phyloP scores from a whole-genome alignment of 2,113 vertebrate species.

The Xyliphius kryptos region DNA sequence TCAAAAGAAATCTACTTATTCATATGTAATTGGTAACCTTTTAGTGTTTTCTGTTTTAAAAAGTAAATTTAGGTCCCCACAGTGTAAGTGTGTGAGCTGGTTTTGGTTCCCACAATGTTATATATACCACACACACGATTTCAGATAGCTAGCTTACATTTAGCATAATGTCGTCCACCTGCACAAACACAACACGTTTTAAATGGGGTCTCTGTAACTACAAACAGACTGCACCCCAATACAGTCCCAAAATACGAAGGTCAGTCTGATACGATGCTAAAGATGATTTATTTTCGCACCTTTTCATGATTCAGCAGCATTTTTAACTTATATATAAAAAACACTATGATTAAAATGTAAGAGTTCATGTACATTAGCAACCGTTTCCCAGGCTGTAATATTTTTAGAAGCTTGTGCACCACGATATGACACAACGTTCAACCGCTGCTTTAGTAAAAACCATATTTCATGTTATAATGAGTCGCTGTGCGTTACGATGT shows the following conservation, averaged over 20 bases:
- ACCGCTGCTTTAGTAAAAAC: too few relatives aligned
- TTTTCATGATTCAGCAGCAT: constrained; percentile 16
- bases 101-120: too few relatives aligned
- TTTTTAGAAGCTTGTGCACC: too few relatives aligned
- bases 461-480: too few relatives aligned
- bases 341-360: background rate
- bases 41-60: too few relatives aligned
- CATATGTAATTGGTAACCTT: background rate
- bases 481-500: too few relatives aligned
- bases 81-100: background rate
- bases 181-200: constrained; percentile 31
- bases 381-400: too few relatives aligned
- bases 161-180: constrained; percentile 38
- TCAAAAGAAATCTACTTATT: too few relatives aligned
- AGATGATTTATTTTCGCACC: constrained; percentile 19
- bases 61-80: too few relatives aligned
- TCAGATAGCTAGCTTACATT: constrained; percentile 21
- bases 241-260: constrained; percentile 24
- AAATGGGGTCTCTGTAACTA: constrained; percentile 4
- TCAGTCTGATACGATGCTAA: constrained; percentile 34
- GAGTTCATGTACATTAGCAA: too few relatives aligned
- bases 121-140: constrained; percentile 2
- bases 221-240: constrained; percentile 11
- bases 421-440: too few relatives aligned
- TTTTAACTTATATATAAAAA: constrained; percentile 3